Base-by-base conservation (phyloP, 2,888 invertebrate species). In the Drosophila meridiana region DNA sequence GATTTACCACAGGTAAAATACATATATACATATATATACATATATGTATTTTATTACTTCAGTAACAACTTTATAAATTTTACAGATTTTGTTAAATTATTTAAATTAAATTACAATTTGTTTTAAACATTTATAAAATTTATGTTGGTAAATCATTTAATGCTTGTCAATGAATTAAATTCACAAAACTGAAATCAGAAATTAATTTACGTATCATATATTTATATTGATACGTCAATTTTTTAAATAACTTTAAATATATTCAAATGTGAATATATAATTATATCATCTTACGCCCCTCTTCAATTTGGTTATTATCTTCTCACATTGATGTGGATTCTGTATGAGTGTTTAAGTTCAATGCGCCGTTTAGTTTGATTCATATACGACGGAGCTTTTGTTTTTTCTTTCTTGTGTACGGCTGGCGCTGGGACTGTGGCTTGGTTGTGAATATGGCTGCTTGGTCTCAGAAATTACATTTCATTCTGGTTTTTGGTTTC, bases 401-500 rank as follows among this genome's bases (percentile, higher is more conserved):
- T 26, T 32, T 36, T 28, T 11, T 26, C 36, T 20, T 52, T 20
- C 32, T 34, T 66, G 11, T 50, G 28, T n/a, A n/a, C 28, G 4
- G 14, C 48, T 30, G 14, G 1, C 4, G 14, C 30, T 53, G 53
- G 6, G 1, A 36, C 42, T 59, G 61, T 14, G 36, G 50, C 45
- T 59, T 60, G 68, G 56, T 50, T 60, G 45, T 47, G 40, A 45
- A 66, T 69, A 66, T 58, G 67, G 70, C 57, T 59, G 78, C 59
- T 67, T 73, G 73, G 70, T 68, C 62, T 69, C 63, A 73, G 53
- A 71, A 91, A 90, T 90, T 84, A 83, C 85, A 90, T 90, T 90
- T 91, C 83, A 84, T 90, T 91, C 91, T 90, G 91, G 90, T 91
- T 91, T 91, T 91, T 83, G 81, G 90, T 91, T 92, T 90, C 91